phyloP scores from a whole-genome alignment of 2,113 vertebrate genomes.

The Pimephales promelas region DNA sequence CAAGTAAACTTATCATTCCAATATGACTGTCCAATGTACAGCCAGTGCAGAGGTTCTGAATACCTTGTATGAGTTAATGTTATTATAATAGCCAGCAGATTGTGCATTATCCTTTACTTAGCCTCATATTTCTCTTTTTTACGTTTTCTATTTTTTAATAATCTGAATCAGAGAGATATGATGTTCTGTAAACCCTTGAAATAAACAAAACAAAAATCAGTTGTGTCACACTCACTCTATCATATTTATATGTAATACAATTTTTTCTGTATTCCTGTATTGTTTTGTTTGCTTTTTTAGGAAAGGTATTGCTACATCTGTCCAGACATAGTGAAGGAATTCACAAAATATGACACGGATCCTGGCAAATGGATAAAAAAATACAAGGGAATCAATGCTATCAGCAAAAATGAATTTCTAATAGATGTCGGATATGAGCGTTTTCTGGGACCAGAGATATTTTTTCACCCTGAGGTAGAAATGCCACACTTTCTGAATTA shows the following conservation, averaged over 20 bases:
- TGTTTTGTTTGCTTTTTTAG: constrained; percentile 61
- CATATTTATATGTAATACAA: background rate
- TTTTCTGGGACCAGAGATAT: constrained; percentile 91
- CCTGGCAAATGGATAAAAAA: constrained; percentile 91
- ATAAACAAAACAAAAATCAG: background rate
- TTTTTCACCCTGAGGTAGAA: constrained; percentile 89
- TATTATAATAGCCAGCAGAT: background rate
- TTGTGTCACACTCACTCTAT: background rate
- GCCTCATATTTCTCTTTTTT: too few species aligned
- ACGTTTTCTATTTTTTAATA: background rate
- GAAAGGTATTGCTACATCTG: constrained; percentile 92
- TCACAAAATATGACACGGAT: constrained; percentile 89
- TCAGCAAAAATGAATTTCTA: constrained; percentile 87
- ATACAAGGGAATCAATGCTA: constrained; percentile 85
- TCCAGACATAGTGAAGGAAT: constrained; percentile 92
- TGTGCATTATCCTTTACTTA: background rate
- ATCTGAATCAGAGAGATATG: background rate
- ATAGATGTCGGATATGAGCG: constrained; percentile 92
- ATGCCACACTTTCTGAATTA: background rate
- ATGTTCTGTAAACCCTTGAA: background rate
- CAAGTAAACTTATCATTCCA: background rate
- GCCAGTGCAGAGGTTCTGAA: background rate
- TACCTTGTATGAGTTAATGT: background rate
- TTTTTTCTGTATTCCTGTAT: background rate
- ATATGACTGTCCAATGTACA: background rate